Percentiles rank a stretch among this genome's conserved stretches.
These are phyloP conservation scores for Drosophila prolongata DNA, from an alignment of 2,888 invertebrate genomes.

Conservation along the genomic window DNA sequence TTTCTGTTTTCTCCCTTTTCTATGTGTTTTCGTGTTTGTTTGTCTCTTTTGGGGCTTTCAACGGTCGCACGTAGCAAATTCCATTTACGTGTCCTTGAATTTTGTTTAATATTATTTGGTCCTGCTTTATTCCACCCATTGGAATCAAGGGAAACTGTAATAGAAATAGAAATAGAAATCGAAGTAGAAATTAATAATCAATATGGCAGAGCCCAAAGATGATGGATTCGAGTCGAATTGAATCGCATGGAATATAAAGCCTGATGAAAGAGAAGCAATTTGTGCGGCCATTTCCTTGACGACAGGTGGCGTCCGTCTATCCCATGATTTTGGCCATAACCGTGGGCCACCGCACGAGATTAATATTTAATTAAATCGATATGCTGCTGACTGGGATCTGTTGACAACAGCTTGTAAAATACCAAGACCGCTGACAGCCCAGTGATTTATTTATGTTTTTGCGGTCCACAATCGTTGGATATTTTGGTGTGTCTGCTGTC, in stretches of 20 bases:
- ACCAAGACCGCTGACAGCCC: constrained; percentile 61
- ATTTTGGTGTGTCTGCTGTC: constrained; percentile 41
- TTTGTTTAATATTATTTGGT: constrained; percentile 35
- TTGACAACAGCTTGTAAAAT: constrained; percentile 72
- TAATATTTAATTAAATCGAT: constrained; percentile 76
- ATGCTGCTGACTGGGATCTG: constrained; percentile 12
- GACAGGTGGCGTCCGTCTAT: constrained; percentile 39
- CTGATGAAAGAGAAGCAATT: constrained; percentile 39
- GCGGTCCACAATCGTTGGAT: constrained; percentile 37
- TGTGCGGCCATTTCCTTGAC: constrained; percentile 50
- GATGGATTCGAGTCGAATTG: constrained; percentile 22
- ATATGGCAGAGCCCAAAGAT: constrained; percentile 49
- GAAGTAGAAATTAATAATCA: constrained; percentile 72
- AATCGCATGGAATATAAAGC: constrained; percentile 7
- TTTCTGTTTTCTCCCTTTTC: constrained; percentile 20
- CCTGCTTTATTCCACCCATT: not conserved
- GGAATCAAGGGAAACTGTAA: not conserved
- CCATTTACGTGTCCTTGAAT: constrained; percentile 68
- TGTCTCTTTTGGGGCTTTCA: constrained; percentile 14
- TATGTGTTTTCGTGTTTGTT: constrained; percentile 24
- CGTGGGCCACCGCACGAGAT: constrained; percentile 45
- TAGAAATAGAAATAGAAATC: constrained; percentile 36
- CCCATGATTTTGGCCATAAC: constrained; percentile 32
- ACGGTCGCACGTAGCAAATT: constrained; percentile 47
- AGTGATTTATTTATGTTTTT: constrained; percentile 71